Base-by-base conservation (phyloP, 2,113 vertebrate genomes). In the Pampusana beccarii region DNA sequence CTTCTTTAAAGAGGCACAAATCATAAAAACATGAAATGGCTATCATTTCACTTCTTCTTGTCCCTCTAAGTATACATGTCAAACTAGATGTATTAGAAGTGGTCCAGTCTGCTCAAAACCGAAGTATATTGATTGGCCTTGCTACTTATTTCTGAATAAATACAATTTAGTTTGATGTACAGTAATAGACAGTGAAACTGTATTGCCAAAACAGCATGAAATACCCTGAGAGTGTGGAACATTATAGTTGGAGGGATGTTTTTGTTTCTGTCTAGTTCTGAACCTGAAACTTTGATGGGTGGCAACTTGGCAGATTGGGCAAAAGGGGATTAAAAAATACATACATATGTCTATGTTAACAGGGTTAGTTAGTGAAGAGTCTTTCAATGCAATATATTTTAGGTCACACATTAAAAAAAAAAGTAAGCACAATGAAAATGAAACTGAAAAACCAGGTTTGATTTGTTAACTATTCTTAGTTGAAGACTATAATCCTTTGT, bases 311-410 rank as follows among this genome's bases (percentile, higher is more conserved):
- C 8, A 46, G 10, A 48, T 12, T 10, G 58, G 6, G 13, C 2
- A 46, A 85, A 64, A 38, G 2, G 16, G 2, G 16, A 85, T 29
- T 9, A 21, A 31, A 24, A 8, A 29, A 51, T 53, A 28, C 28
- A 64, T 6, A 46, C 9, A 9, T 46, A 19, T 2, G 1, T 13
- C 25, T 23, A n/a, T 3, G 0, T 34, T 28, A 72, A 28, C 7
- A 29, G 1, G 5, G 2, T 24, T 50, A 61, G 6, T n/a, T 29
- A 48, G 8, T 54, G 33, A 83, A 40, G 42, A 54, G 31, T 15
- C 3, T 10, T 46, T 46, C 44, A 46, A 46, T 19, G 18, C 44
- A 46, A 19, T 19, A 46, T 46, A 46, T 19, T 46, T 46, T 46
- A 46, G 17, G 18, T 17, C 44, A 46, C 44, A 19, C 18, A 46